A percentile compares a stretch with the other conserved stretches of the same genome.
These are phyloP conservation scores for Ptilodon capucinus DNA, from an alignment of 2,888 invertebrate genomes.

Conservation along the genomic window DNA sequence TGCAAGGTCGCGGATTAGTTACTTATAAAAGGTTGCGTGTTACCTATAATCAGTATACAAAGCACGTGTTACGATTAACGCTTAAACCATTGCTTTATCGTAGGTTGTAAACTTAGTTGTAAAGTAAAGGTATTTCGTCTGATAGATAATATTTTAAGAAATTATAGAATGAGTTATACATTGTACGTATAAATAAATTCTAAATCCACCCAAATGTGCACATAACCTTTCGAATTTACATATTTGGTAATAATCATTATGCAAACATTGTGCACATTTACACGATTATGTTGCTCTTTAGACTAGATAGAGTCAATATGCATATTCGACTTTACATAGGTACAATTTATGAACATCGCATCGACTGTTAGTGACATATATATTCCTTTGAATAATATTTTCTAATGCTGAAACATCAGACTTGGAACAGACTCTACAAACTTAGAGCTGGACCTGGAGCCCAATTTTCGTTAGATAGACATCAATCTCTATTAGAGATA, in stretches of 20 bases:
- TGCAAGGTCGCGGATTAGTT: slow-evolving; percentile 15
- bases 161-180: background rate
- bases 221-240: background rate
- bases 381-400: too few relatives aligned
- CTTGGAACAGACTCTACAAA: too few relatives aligned
- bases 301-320: too few relatives aligned
- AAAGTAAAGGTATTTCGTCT: background rate
- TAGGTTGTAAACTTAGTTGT: background rate
- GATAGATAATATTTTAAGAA: background rate
- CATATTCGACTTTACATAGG: too few relatives aligned
- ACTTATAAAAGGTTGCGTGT: background rate
- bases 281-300: background rate
- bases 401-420: too few relatives aligned
- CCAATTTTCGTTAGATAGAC: too few relatives aligned
- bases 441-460: too few relatives aligned
- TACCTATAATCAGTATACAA: background rate
- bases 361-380: too few relatives aligned
- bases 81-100: background rate
- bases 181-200: background rate
- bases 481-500: too few relatives aligned
- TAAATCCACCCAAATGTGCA: background rate
- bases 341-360: too few relatives aligned
- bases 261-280: background rate
- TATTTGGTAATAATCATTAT: background rate
- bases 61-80: background rate